Evolutionary conservation across 2,797 vertebrate genomes (phyloP).

Genomic region (Fistularia commersonii): DNA sequence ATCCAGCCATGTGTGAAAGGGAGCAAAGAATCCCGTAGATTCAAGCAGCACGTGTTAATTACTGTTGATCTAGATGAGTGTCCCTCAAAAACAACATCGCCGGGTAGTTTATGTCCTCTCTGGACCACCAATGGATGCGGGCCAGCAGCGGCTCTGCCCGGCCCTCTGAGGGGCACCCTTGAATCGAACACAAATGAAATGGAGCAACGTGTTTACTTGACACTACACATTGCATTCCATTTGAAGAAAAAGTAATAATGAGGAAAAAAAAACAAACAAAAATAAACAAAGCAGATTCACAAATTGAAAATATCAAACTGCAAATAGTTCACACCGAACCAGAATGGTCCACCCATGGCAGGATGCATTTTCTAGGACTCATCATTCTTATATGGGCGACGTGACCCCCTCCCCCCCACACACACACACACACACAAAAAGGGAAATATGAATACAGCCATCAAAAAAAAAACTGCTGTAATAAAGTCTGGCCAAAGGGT

Average conservation of each 20-base stretch:
- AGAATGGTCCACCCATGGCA: slow-evolving; percentile 17
- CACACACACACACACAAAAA: slow-evolving; percentile 42
- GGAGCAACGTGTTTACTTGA: slow-evolving; percentile 63
- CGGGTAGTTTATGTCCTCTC: slow-evolving; percentile 34
- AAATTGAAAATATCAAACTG: slow-evolving; percentile 6
- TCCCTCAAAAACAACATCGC: slow-evolving; percentile 42
- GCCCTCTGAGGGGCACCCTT: slow-evolving; percentile 56
- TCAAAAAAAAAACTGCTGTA: slow-evolving; percentile 48
- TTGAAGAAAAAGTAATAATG: no score
- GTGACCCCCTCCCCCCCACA: no score
- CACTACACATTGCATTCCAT: slow-evolving; percentile 24
- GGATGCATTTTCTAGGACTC: no score
- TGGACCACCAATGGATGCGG: slow-evolving; percentile 61
- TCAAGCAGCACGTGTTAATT: slow-evolving; percentile 35
- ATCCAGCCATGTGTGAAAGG: slow-evolving; percentile 9
- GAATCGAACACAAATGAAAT: slow-evolving; percentile 58
- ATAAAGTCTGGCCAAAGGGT: slow-evolving; percentile 46
- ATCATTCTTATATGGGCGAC: no score
- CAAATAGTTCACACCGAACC: slow-evolving; percentile 29
- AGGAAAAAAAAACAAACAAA: slow-evolving; percentile 33
- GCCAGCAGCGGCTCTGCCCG: slow-evolving; percentile 51
- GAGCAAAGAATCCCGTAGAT: slow-evolving; percentile 2
- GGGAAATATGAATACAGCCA: slow-evolving; percentile 40
- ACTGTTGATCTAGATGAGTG: slow-evolving; percentile 32
- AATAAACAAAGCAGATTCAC: slow-evolving; percentile 10